A percentile compares a stretch with the other conserved stretches of the same genome.
phyloP scores from a whole-genome alignment of 2,888 invertebrate genomes.

The Uloborus plumipes region DNA sequence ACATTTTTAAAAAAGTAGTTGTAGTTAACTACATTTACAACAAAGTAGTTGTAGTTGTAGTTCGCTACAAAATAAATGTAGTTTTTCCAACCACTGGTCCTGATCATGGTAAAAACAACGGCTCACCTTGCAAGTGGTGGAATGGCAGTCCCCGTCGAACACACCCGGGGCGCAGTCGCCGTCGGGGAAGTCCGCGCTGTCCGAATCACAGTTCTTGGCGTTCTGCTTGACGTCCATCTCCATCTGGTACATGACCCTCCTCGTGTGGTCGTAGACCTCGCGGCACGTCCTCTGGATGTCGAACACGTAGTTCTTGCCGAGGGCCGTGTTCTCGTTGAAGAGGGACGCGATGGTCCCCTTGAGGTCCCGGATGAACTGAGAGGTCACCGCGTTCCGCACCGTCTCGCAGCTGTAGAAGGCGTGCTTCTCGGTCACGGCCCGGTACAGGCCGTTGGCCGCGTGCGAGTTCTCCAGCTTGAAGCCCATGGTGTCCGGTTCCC shows the following conservation, averaged over 20 bases:
- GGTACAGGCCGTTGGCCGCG: conserved; percentile 85
- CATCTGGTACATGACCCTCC: conserved; percentile 79
- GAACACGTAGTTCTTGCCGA: conserved; percentile 91
- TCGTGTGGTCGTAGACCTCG: conserved; percentile 89
- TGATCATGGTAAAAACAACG: too few species aligned
- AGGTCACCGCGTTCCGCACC: conserved; percentile 86
- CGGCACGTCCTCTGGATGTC: conserved; percentile 89
- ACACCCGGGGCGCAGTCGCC: background rate
- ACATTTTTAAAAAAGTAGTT: too few species aligned
- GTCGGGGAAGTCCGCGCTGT: background rate
- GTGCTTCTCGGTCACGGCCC: conserved; percentile 91
- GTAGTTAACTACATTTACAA: too few species aligned
- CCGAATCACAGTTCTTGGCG: background rate
- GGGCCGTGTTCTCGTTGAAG: conserved; percentile 88
- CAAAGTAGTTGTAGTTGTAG: too few species aligned
- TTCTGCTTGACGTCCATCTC: conserved; percentile 64
- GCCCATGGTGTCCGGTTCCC: conserved; percentile 77
- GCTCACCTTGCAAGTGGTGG: conserved; percentile 46
- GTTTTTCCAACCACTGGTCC: too few species aligned
- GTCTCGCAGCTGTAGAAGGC: conserved; percentile 95
- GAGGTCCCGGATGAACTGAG: conserved; percentile 89
- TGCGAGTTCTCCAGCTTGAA: conserved; percentile 86
- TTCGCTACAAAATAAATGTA: too few species aligned
- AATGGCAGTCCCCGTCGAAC: conserved; percentile 33
- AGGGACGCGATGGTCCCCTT: conserved; percentile 92